Evolutionary conservation across 2,888 invertebrate species (phyloP).

Genomic region (Mimas tiliae): DNA sequence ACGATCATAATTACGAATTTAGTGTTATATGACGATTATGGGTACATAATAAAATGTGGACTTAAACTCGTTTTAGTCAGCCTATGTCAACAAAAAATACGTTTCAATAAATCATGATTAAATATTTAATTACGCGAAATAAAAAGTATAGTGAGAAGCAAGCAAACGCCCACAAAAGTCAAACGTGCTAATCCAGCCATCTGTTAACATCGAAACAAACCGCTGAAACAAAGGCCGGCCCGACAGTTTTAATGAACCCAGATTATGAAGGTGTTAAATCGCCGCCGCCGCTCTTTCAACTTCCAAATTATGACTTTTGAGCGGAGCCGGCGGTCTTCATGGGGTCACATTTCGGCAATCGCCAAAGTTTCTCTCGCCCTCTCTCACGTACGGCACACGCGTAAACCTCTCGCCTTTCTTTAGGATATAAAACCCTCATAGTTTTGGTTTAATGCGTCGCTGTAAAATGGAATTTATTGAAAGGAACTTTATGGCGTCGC

Average conservation of each 20-base stretch:
- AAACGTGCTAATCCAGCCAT: slow-evolving; percentile 80
- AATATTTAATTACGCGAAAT: slow-evolving; percentile 17
- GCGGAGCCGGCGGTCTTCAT: slow-evolving; percentile 68
- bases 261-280: slow-evolving; percentile 85
- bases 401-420: slow-evolving; percentile 71
- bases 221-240: slow-evolving; percentile 82
- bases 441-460: slow-evolving; percentile 56
- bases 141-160: slow-evolving; percentile 21
- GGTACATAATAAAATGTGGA: not conserved
- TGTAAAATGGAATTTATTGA: slow-evolving; percentile 43
- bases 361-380: slow-evolving; percentile 63
- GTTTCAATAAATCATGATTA: slow-evolving; percentile 22
- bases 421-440: slow-evolving; percentile 65
- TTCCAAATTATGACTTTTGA: slow-evolving; percentile 81
- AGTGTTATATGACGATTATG: not conserved
- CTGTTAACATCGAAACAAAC: slow-evolving; percentile 78
- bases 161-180: slow-evolving; percentile 57
- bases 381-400: slow-evolving; percentile 54
- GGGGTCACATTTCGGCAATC: slow-evolving; percentile 78
- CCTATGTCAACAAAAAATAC: slow-evolving; percentile 20
- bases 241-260: slow-evolving; percentile 80
- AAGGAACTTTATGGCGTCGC: slow-evolving; percentile 63
- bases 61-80: not conserved
- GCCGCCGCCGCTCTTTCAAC: slow-evolving; percentile 79
- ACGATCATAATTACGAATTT: no score